Base-by-base conservation (phyloP, 1,140 invertebrate species). In the Drosophila pachea region DNA sequence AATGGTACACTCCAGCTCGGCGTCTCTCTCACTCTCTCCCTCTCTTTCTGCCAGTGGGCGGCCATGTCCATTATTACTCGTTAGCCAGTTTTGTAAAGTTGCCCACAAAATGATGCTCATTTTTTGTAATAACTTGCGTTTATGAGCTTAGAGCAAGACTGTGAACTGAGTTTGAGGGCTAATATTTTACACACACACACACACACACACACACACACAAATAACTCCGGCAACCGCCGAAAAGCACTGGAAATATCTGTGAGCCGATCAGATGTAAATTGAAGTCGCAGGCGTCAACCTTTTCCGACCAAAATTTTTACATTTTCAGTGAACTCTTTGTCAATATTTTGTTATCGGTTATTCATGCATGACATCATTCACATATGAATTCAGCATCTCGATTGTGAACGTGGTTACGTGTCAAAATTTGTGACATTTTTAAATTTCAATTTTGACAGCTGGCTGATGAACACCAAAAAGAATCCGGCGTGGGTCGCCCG, bases 331-430 rank as follows among this genome's bases (percentile, higher is more conserved):
- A 74, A 67, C 54, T 75, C 64, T 75, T 73, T 75, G 64, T 68
- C 38, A 48, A 68, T 56, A 75, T 60, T 64, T 69, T 49, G 64
- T 81, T 84, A 84, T 84, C 81, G 71, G 73, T 63, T 56, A 47
- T 84, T 84, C 76, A 86, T 81, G 81, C 81, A 86, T 84, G 81
- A 84, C 81, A 84, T 86, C 72, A 76, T 72, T 69, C 78, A 49
- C 73, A 72, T 66, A 67, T 74, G 67, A 67, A 68, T 63, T 62
- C 74, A 16, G 55, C 59, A 68, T 72, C 63, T 74, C 63, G 47
- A 56, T 38, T 59, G 59, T 59, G 55, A 68, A 53, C 8, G 60
- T 64, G 36, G 43, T 11, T 55, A 38, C 53, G 29, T 84, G 79
- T 84, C 81, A 86, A 43, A 45, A 32, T 81, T 81, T 74, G 68